Evolutionary conservation across 2,888 invertebrate species (phyloP).

Genomic region (Lycaena phlaeas): DNA sequence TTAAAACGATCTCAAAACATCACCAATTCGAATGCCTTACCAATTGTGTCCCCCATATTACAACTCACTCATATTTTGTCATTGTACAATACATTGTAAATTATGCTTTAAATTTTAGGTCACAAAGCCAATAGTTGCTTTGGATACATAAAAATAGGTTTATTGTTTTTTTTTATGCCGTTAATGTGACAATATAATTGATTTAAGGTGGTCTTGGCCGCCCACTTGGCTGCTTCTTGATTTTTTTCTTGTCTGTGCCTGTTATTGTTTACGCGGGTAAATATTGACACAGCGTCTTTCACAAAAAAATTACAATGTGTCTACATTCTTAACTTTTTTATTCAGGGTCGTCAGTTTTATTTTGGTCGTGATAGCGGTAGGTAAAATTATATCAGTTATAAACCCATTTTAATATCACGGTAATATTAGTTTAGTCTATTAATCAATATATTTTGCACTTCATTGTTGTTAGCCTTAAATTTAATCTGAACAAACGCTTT

Average conservation of each 20-base stretch:
- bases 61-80: conserved; percentile 36
- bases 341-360: no score
- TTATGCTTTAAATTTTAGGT: not conserved
- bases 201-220: conserved; percentile 24
- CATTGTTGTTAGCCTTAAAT: no score
- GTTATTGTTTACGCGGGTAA: conserved; percentile 6
- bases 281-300: not conserved
- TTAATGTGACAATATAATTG: conserved; percentile 29
- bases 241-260: conserved; percentile 2
- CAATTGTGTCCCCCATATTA: conserved; percentile 25
- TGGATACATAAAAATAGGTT: conserved; percentile 10
- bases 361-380: no score
- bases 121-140: not conserved
- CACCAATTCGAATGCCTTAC: conserved; percentile 16
- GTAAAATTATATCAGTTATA: no score
- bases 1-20: conserved; percentile 14
- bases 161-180: conserved; percentile 22
- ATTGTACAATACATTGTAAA: conserved; percentile 6
- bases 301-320: conserved; percentile 1
- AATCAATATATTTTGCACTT: no score
- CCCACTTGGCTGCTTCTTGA: conserved; percentile 19
- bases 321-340: not conserved
- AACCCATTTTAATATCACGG: no score
- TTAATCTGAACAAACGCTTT: not conserved
- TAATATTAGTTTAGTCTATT: no score